Evolutionary conservation across 53 echinoderm and acorn worm species (phyloP).

Genomic region (Pentamera pediparva): DNA sequence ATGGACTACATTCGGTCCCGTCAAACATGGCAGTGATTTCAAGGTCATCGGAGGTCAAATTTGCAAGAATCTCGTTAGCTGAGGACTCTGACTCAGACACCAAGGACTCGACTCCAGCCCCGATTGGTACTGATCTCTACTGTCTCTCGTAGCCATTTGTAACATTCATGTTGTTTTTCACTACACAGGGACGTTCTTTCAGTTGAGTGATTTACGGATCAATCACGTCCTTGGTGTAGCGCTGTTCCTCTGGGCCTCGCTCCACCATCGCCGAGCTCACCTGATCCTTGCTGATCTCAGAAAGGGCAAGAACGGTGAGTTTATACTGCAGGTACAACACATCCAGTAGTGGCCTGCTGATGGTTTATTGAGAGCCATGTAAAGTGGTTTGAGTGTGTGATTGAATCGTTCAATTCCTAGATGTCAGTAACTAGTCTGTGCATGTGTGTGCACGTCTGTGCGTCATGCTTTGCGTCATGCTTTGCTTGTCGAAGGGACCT

Average conservation of each 20-base stretch:
- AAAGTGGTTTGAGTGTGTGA: too few species aligned
- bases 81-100: too few species aligned
- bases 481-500: neutral
- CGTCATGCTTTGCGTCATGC: too few species aligned
- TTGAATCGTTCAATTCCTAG: too few species aligned
- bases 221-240: conserved; percentile 59
- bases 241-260: conserved; percentile 70
- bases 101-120: too few species aligned
- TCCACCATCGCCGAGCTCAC: conserved; percentile 75
- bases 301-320: conserved; percentile 22
- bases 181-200: neutral
- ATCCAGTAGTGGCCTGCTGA: neutral
- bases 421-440: too few species aligned
- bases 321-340: neutral
- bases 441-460: too few species aligned
- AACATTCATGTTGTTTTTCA: neutral
- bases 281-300: conserved; percentile 72
- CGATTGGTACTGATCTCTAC: too few species aligned
- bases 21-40: too few species aligned
- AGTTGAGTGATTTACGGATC: conserved; percentile 32
- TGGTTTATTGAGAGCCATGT: neutral
- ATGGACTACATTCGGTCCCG: too few species aligned
- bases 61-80: too few species aligned
- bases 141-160: neutral
- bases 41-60: too few species aligned